These are phyloP conservation scores for Melinaea marsaeus DNA, from an alignment of 2,888 invertebrate species.

Conservation along the genomic window DNA sequence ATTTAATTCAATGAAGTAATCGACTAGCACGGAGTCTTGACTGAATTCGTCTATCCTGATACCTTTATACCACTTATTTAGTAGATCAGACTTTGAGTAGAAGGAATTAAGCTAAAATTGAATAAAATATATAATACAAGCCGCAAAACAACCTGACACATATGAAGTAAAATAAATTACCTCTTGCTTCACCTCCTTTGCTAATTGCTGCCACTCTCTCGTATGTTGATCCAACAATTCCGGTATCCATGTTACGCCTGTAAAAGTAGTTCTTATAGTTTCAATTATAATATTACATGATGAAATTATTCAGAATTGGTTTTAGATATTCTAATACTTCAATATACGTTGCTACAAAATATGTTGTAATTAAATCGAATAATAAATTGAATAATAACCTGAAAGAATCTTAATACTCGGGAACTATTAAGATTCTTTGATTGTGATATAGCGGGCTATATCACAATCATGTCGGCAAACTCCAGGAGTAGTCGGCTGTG, in stretches of 20 bases:
- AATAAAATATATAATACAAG: neutral
- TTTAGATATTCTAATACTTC: too few species aligned
- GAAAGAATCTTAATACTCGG: conserved; percentile 87
- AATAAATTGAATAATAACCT: conserved; percentile 50
- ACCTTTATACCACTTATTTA: conserved; percentile 90
- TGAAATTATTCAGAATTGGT: too few species aligned
- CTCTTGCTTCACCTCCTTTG: conserved; percentile 88
- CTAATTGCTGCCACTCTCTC: conserved; percentile 89
- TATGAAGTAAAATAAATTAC: conserved; percentile 57
- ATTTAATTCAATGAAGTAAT: conserved; percentile 90
- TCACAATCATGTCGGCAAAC: conserved; percentile 89
- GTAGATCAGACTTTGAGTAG: conserved; percentile 84
- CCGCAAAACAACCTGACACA: neutral
- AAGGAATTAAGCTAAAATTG: conserved; percentile 86
- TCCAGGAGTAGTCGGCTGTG: conserved; percentile 88
- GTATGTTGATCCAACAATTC: conserved; percentile 92
- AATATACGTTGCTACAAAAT: too few species aligned
- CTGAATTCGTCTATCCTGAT: conserved; percentile 93
- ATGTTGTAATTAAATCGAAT: too few species aligned
- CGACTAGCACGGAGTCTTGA: conserved; percentile 91
- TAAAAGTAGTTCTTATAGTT: conserved; percentile 4
- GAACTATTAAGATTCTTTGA: too few species aligned
- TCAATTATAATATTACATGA: too few species aligned
- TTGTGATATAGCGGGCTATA: conserved; percentile 79
- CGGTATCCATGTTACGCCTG: conserved; percentile 88